Base-by-base conservation (phyloP, 2,113 vertebrate genomes). In the Carollia perspicillata region DNA sequence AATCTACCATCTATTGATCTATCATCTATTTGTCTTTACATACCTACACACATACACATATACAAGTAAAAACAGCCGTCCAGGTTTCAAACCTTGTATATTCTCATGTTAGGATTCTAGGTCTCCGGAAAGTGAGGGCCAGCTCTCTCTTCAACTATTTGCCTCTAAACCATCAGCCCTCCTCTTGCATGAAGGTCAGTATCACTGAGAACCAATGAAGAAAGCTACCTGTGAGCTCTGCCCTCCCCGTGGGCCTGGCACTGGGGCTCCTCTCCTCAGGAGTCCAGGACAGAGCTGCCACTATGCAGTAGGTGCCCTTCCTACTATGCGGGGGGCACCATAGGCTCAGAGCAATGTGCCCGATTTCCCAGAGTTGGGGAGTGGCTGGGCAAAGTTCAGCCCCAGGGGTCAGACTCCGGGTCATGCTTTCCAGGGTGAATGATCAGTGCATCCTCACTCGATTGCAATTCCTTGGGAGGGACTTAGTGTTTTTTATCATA, bases 361-460 rank as follows among this genome's bases (percentile, higher is more conserved):
- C 28, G 75, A 78, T 40, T 22, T 51, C 33, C 6, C 22, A 33
- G 14, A 28, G 28, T 22, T 28, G 53, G 5, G 65, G 71, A 71
- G 26, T 18, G 1, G 3, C 30, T 60, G 35, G 51, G 51, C 22
- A 65, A 75, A 92, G 84, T 6, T 83, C 20, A 40, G 30, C 33
- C 35, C 14, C 40, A 0, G 17, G 12, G 51, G 6, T 42, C 12
- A 40, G n/a, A n/a, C 20, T 42, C 16, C 26, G 30, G 28, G 37
- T 42, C 1, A 0, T 35, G 20, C 37, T 81, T 12, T 65, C 44
- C 5, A 26, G 37, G 14, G 42, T 0, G 2, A 26, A 30, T 40
- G 22, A 40, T 35, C n/a, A 4, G 9, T n/a, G 23, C 8, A 20
- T 78, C 37, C 22, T 53, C 5, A 78, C 3, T 53, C 6, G 0